phyloP scores from a whole-genome alignment of 2,797 vertebrate genomes.

The Podargus strigoides region DNA sequence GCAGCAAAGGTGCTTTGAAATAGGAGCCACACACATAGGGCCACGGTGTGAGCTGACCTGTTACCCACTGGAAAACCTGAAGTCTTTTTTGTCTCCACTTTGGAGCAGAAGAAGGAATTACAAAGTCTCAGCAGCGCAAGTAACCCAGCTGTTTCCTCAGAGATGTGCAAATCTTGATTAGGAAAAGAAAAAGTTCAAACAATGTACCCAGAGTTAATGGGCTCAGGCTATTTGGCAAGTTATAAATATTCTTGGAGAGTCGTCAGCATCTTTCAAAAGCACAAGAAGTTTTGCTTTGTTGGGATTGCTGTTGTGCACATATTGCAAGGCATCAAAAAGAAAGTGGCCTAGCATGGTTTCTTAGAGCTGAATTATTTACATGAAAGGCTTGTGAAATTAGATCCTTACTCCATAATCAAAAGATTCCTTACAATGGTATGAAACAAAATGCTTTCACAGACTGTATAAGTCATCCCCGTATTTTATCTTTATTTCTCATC shows the following conservation, averaged over 20 bases:
- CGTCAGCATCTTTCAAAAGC: background rate
- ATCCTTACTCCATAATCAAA: conserved; percentile 42
- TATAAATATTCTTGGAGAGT: conserved; percentile 22
- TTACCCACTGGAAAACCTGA: background rate
- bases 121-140: background rate
- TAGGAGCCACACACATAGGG: background rate
- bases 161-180: background rate
- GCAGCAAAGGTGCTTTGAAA: background rate
- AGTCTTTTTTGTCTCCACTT: background rate
- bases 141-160: background rate
- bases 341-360: conserved; percentile 2
- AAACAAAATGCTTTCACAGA: conserved; percentile 11
- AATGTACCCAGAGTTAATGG: background rate
- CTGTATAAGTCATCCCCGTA: background rate
- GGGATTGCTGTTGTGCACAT: background rate
- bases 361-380: conserved; percentile 45
- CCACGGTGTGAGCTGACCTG: background rate
- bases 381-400: conserved; percentile 55
- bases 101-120: background rate
- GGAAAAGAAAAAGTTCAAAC: background rate
- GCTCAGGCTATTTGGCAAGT: background rate
- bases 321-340: conserved; percentile 35
- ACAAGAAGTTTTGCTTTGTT: conserved; percentile 13
- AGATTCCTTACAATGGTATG: conserved; percentile 14
- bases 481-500: conserved; percentile 2